Evolutionary conservation across 1,140 invertebrate genomes (phyloP).

Genomic region (Goniozus legneri): DNA sequence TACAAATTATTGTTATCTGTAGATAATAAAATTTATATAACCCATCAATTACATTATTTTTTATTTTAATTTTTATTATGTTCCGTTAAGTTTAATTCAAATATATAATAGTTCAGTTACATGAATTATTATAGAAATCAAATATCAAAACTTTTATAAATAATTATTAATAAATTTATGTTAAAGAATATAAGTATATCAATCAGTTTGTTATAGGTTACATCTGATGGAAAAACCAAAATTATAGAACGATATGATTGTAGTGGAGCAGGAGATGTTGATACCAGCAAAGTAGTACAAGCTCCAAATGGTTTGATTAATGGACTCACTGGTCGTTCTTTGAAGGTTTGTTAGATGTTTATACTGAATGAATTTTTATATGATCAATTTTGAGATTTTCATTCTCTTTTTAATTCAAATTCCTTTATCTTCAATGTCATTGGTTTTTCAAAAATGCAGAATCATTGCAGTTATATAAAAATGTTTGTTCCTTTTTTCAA

Average conservation of each 20-base stretch:
- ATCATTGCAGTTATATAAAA: no score
- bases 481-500: no score
- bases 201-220: constrained; percentile 75
- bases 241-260: constrained; percentile 94
- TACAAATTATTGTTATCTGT: not conserved
- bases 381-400: not conserved
- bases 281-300: constrained; percentile 80
- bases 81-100: not conserved
- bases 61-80: constrained; percentile 1
- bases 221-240: constrained; percentile 84
- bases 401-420: not conserved
- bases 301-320: constrained; percentile 73
- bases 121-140: no score
- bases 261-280: constrained; percentile 91
- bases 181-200: no score
- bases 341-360: constrained; percentile 67
- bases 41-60: not conserved
- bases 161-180: not conserved
- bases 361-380: no score
- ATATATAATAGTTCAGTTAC: not conserved
- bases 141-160: not conserved
- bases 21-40: not conserved
- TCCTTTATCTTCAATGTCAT: not conserved
- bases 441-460: no score
- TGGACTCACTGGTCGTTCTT: constrained; percentile 81